Evolutionary conservation across 2,797 vertebrate species (phyloP), one percentile per base, ranked within the genome.

Genomic region (Malacoraja senta): DNA sequence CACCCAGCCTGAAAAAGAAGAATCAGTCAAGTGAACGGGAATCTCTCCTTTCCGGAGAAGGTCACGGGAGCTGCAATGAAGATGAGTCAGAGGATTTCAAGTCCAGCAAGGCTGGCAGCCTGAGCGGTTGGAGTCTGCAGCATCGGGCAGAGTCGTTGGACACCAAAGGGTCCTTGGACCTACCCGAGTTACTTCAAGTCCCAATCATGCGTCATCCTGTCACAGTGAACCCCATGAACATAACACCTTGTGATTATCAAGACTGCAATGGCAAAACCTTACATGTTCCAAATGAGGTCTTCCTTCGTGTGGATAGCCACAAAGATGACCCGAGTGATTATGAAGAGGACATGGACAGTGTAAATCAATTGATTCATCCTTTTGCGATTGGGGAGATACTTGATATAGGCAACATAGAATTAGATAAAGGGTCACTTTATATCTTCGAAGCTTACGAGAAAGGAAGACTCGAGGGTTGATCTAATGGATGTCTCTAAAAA

Each of bases 1-100:
- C 98, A 0, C 98, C 98, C 0, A 99, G 98, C 96, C 97, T 99
- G 93, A 99, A 99, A 94, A 96, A 97, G 94, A 97, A 97, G 94
- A 97, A 96, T 96, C 97, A 98, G 93, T 97, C 97, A 0, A 98
- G 98, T 0, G 99, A 99, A 93, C 96, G 97, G 0, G 98, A 99
- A 94, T 99, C 99, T 0, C 95, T 99, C 93, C 96, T 99, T 79
- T 99, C 98, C 0, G 98, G 98, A 0, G 97, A 98, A 68, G 97
- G 97, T 0, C 97, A 97, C 8, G 98, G 97, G 83, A 98, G 98
- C 94, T 98, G 98, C 0, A 97, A 96, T 32, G 95, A 96, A 0
- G 96, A 97, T 0, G 97, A 97, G 80, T 96, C 97, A 0, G 97
- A 97, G 3, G 96, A 97, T 0, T 95, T 97, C 94, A 95, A 95